Evolutionary conservation across 23 tunicate species (phyloP).

Genomic region (Corella eumyota): DNA sequence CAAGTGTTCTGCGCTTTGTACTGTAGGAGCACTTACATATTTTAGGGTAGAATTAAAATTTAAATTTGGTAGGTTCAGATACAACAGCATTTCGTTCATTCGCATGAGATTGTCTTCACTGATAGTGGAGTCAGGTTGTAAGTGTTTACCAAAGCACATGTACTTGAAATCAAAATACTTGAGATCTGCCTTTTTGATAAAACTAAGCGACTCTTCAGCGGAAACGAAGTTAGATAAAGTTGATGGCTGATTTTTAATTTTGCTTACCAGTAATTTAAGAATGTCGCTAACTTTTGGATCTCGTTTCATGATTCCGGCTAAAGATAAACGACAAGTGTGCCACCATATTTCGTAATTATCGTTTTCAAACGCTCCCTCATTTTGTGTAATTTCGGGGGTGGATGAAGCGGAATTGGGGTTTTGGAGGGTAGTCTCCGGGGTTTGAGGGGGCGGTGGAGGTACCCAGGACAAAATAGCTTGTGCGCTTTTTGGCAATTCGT

Average conservation of each 20-base stretch:
- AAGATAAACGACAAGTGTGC: conserved; percentile 24
- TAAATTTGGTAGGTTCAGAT: conserved; percentile 1
- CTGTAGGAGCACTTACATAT: not conserved
- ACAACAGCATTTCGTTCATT: conserved; percentile 35
- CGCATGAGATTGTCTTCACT: conserved; percentile 23
- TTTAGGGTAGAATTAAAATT: no score
- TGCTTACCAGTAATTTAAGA: not conserved
- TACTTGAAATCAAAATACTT: no score
- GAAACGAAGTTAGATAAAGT: not conserved
- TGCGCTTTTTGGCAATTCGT: no score
- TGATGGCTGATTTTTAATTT: not conserved
- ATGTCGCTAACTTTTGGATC: conserved; percentile 63
- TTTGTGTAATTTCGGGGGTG: no score
- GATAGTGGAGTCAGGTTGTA: not conserved
- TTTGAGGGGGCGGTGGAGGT: conserved; percentile 64
- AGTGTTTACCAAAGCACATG: no score
- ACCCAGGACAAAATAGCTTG: not conserved
- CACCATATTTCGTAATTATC: conserved; percentile 23
- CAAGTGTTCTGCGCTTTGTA: conserved; percentile 16
- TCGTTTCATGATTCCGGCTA: conserved; percentile 47
- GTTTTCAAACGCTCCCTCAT: no score
- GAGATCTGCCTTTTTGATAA: not conserved
- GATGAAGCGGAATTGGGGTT: not conserved
- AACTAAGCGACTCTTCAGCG: not conserved
- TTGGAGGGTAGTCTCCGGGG: conserved; percentile 21